Evolutionary conservation across 2,797 vertebrate species (phyloP), one percentile per base, ranked within the genome.

Genomic region (Remorina albescens): DNA sequence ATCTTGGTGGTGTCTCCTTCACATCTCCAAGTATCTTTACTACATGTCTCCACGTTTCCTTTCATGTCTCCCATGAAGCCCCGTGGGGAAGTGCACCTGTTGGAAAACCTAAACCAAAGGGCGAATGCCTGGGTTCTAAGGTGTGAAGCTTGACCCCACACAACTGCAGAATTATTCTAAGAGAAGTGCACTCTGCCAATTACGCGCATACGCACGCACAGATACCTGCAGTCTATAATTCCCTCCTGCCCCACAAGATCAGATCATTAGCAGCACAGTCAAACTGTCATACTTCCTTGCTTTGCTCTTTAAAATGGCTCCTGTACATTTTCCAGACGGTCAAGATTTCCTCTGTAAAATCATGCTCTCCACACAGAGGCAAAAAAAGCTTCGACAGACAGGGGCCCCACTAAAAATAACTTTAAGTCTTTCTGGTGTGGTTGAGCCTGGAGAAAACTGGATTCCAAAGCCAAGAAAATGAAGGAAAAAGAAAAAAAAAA

Each of bases 291-390:
- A 66, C 71, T 66, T 62, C 66, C 79, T 78, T 39, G 42, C 49
- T 36, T 54, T 10, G 69, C 47, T 72, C 73, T 84, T 82, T 75
- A 68, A 78, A 84, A 82, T 18, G 4, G 16, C 78, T 84, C 73
- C 82, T 84, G 79, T 82, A 63, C 74, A 86, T 90, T 93, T 91
- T 92, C 88, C 89, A 86, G 80, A 83, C 46, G 56, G 80, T 91
- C 84, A 88, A 71, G 82, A 84, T 92, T 89, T 88, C 83, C 87
- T 75, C 67, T 65, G 70, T 86, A 83, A 87, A 83, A 85, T 82
- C 62, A 71, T 74, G 74, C 80, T 82, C 78, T 67, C 68, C 44
- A 34, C 63, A 75, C 64, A 67, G 32, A 49, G 8, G 26, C 8
- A 1, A 7, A 32, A 74, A 62, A 56, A 59, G 32, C 68, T 78